Conservation (phyloP, 2,888 invertebrate genomes). For the Oligia strigilis region DNA sequence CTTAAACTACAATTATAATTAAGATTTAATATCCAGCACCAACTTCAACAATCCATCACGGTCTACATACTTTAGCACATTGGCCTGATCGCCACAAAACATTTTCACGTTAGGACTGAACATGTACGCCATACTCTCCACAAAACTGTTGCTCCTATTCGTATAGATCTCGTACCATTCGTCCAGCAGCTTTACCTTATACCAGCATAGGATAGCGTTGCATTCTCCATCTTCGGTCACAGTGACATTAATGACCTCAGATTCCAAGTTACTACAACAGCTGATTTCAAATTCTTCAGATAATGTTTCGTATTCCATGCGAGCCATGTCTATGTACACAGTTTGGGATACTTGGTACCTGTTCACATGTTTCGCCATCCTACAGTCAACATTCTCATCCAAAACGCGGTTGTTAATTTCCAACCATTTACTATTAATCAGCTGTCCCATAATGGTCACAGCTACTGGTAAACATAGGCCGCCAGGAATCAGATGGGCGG, state of each 20-base stretch:
- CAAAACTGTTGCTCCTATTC: slow-evolving; percentile 55
- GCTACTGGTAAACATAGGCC: slow-evolving; percentile 50
- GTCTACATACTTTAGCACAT: slow-evolving; percentile 48
- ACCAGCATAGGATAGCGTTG: slow-evolving; percentile 63
- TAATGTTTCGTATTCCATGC: slow-evolving; percentile 34
- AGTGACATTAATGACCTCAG: slow-evolving; percentile 27
- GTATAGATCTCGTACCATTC: slow-evolving; percentile 47
- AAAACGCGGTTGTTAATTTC: slow-evolving; percentile 47
- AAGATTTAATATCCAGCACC: slow-evolving; percentile 38
- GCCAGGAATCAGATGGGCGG: slow-evolving; percentile 23
- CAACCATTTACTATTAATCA: slow-evolving; percentile 44
- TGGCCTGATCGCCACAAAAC: slow-evolving; percentile 39
- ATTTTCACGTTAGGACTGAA: slow-evolving; percentile 12
- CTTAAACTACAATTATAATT: neutral
- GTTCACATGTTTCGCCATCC: slow-evolving; percentile 45
- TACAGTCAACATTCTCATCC: slow-evolving; percentile 46
- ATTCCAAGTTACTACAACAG: slow-evolving; percentile 10
- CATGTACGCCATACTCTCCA: slow-evolving; percentile 53
- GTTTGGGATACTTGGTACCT: slow-evolving; percentile 47
- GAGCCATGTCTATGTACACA: slow-evolving; percentile 33
- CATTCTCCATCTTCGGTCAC: slow-evolving; percentile 40
- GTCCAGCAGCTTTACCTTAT: slow-evolving; percentile 54
- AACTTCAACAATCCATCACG: slow-evolving; percentile 44
- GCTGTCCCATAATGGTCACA: slow-evolving; percentile 49
- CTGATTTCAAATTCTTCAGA: slow-evolving; percentile 44